Evolutionary conservation across 2,113 vertebrate species (phyloP).

Genomic region (Centropus bengalensis): DNA sequence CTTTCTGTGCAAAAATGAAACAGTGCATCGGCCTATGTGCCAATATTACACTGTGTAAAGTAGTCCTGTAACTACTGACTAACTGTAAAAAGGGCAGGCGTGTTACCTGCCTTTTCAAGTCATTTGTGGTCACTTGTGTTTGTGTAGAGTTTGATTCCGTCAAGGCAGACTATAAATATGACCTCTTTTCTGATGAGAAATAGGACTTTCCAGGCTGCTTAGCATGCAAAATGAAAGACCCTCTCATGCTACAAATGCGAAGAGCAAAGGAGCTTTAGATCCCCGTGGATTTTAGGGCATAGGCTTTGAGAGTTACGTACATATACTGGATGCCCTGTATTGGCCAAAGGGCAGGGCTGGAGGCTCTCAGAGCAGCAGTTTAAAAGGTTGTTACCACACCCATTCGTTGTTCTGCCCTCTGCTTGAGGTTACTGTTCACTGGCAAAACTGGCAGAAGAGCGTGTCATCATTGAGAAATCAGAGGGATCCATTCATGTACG

Average conservation of each 20-base stretch:
- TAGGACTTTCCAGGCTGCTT: neutral
- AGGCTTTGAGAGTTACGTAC: neutral
- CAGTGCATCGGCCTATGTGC: neutral
- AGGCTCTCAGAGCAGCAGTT: neutral
- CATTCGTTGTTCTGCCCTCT: neutral
- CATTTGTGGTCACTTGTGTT: neutral
- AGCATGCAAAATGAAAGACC: neutral
- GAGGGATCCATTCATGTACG: accelerated
- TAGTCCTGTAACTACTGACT: neutral
- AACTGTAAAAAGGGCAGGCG: neutral
- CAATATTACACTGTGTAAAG: accelerated
- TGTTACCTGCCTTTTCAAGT: neutral
- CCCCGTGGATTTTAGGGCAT: neutral
- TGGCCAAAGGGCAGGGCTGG: neutral
- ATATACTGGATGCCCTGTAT: accelerated
- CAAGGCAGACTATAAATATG: accelerated
- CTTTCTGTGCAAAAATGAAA: neutral
- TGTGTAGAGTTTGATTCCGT: neutral
- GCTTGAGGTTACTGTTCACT: slow-evolving; percentile 21
- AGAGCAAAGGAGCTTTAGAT: neutral
- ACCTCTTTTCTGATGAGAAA: neutral
- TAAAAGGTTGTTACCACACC: neutral
- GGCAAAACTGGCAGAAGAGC: neutral
- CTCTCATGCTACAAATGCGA: too few relatives aligned
- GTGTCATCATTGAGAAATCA: neutral